These are phyloP conservation scores for Timema cristinae DNA, from an alignment of 2,888 invertebrate genomes.

Conservation along the genomic window DNA sequence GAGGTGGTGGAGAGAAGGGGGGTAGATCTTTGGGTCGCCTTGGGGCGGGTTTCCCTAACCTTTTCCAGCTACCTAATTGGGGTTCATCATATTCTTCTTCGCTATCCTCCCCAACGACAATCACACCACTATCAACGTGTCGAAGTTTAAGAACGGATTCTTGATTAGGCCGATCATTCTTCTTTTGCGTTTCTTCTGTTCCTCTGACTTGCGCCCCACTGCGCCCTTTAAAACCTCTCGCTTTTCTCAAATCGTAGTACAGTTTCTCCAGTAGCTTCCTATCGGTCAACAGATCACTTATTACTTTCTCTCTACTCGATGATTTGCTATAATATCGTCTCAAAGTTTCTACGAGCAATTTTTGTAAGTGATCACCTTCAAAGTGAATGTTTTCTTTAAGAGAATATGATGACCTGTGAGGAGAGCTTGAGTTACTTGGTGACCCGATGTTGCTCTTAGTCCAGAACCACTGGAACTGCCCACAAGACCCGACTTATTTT, in stretches of 20 bases:
- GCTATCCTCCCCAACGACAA: not conserved
- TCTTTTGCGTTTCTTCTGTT: not conserved
- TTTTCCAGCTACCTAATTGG: constrained; percentile 34
- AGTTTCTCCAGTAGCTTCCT: constrained; percentile 67
- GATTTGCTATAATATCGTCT: constrained; percentile 64
- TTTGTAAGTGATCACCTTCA: constrained; percentile 54
- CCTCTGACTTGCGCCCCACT: constrained; percentile 31
- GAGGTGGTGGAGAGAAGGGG: constrained; percentile 56
- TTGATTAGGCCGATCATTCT: not conserved
- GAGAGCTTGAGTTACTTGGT: constrained; percentile 19
- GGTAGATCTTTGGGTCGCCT: constrained; percentile 17
- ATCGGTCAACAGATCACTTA: constrained; percentile 68
- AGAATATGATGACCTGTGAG: not conserved
- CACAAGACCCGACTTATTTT: too few species aligned
- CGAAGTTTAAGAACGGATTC: not conserved
- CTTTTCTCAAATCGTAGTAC: constrained; percentile 67
- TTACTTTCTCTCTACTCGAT: constrained; percentile 62
- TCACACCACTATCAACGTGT: not conserved
- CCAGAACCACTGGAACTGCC: too few species aligned
- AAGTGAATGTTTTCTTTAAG: constrained; percentile 36
- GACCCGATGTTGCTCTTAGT: too few species aligned
- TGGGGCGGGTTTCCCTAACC: constrained; percentile 27
- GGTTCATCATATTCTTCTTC: constrained; percentile 38
- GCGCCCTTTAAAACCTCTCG: constrained; percentile 52
- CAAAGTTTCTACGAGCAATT: constrained; percentile 61